Conservation (phyloP, 2,888 invertebrate species). For the Diogma glabrata region DNA sequence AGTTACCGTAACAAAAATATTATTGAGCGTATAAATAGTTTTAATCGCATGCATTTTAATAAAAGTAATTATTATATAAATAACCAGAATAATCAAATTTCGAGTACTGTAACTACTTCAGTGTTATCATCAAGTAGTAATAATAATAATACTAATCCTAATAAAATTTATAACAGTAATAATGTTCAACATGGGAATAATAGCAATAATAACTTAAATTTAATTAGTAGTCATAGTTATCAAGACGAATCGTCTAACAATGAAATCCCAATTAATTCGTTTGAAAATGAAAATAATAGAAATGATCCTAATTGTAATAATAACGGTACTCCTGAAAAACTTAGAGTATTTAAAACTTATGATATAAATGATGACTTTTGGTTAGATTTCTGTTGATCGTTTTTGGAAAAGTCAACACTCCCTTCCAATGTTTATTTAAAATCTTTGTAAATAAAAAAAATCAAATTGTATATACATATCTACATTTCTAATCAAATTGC, state of each 20-base stretch:
- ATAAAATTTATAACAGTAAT: not conserved
- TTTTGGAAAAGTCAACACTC: no score
- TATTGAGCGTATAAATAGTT: not conserved
- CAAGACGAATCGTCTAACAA: no score
- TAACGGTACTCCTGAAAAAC: not conserved
- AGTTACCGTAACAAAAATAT: slow-evolving; percentile 3
- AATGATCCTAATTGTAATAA: not conserved
- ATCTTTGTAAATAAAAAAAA: no score
- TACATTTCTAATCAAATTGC: no score
- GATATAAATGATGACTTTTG: slow-evolving; percentile 20
- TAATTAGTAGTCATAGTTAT: not conserved
- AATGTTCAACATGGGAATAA: not conserved
- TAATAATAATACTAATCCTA: slow-evolving; percentile 4
- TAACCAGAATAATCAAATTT: not conserved
- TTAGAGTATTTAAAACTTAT: slow-evolving; percentile 16
- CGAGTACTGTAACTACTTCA: not conserved
- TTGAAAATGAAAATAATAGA: not conserved
- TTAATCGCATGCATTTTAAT: slow-evolving; percentile 2
- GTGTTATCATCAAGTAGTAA: not conserved
- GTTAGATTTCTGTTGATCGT: slow-evolving; percentile 14
- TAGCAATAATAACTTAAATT: slow-evolving; percentile 1
- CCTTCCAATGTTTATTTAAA: no score
- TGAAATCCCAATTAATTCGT: no score
- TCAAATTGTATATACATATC: no score
- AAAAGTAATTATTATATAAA: not conserved